Percentiles rank a stretch among this genome's conserved stretches.
Conservation (phyloP, 2,888 invertebrate genomes). For the Pristionchus fissidentatus region DNA sequence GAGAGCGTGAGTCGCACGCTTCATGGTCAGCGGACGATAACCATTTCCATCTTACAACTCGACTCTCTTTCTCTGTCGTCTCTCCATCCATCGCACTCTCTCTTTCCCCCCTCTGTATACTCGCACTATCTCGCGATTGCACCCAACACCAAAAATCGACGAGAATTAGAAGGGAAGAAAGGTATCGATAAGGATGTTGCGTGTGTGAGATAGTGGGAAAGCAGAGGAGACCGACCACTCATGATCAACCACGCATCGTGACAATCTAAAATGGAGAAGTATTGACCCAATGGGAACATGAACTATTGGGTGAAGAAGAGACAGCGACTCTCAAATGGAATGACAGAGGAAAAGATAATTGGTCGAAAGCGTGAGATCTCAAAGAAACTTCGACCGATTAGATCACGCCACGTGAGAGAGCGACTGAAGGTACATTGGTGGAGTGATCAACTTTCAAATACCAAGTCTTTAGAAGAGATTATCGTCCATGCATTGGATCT, state of each 20-base stretch:
- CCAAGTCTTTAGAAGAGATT: too few relatives aligned
- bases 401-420: too few relatives aligned
- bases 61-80: not conserved
- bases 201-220: not conserved
- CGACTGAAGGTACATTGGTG: too few relatives aligned
- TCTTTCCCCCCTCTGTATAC: not conserved
- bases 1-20: constrained; percentile 6
- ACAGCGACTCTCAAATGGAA: too few relatives aligned
- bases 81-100: not conserved
- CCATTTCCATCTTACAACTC: constrained; percentile 18
- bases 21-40: constrained; percentile 19
- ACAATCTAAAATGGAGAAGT: too few relatives aligned
- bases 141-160: constrained; percentile 2
- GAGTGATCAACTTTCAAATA: too few relatives aligned
- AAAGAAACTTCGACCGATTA: too few relatives aligned
- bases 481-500: too few relatives aligned
- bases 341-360: too few relatives aligned
- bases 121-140: not conserved
- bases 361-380: too few relatives aligned
- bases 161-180: constrained; percentile 6
- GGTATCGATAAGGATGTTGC: not conserved
- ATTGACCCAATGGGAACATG: too few relatives aligned
- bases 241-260: not conserved
- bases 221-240: not conserved
- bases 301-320: too few relatives aligned